Evolutionary conservation across 2,797 vertebrate species (phyloP), one percentile per base, ranked within the genome.

Genomic region (Calcarius lapponicus): DNA sequence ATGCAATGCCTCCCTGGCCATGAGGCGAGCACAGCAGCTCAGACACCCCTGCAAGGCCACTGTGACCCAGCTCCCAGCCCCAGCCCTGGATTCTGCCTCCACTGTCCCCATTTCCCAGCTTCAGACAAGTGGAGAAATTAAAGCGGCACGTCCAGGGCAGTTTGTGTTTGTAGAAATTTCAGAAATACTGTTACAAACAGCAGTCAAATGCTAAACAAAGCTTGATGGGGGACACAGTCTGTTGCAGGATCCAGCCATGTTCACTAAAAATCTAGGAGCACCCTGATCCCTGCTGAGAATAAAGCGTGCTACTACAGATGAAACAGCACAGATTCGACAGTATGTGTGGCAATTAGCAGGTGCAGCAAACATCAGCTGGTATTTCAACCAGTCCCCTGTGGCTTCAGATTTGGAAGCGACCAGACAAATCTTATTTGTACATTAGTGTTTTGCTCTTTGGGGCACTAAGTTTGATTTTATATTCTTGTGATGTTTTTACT

Each of bases 361-460:
- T 83, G 61, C 88, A 87, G 50, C 58, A 94, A 87, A 91, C 40
- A 87, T 76, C 78, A 92, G 45, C 50, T 94, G 54, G 50, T 92
- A 82, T 89, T 97, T 94, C 86, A 91, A 17, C 34, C 54, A 54
- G 67, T 76, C 50, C 60, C 65, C 50, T 17, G 38, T 80, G 81
- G 32, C 20, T 82, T 89, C 86, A 74, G 71, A 67, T 80, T 91
- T 94, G 79, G 72, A 61, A 94, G 42, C 31, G 76, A 62, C n/a
- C n/a, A 79, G 38, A 74, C 36, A 80, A 71, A 73, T 74, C 47
- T 56, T 87, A 80, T 85, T 78, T 91, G 43, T 71, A 36, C 32
- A 56, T 82, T 71, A 71, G 14, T 40, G 45, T 57, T 93, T 87
- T 73, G 6, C 53, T 85, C 48, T 72, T 78, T 80, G 38, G 31